Base-by-base conservation (phyloP, 1,140 invertebrate species). In the Calliphora vicina region DNA sequence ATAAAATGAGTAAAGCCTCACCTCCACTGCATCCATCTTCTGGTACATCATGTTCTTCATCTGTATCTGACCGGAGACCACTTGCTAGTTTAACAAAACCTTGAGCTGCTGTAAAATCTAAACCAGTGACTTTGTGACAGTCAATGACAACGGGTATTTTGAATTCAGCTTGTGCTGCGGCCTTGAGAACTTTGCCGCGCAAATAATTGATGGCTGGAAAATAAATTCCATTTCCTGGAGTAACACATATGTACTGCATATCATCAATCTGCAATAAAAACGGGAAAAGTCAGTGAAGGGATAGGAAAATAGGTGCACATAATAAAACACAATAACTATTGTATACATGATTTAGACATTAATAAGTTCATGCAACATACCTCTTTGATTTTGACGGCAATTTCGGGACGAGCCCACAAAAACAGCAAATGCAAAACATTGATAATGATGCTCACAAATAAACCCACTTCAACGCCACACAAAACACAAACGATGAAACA, bases 401-500 rank as follows among this genome's bases (percentile, higher is more conserved):
- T 91, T 76, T 93, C 93, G 4, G 97, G 97, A 85, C 96, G 92
- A 2, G 97, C 95, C 84, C 96, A 94, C 1, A 95, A 93, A 90
- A 96, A 96, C 1, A 99, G 91, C 26, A 99, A 90, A 86, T 97
- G 94, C 35, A 96, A 91, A 12, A 98, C 92, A 85, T 96, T 96
- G 73, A 97, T 93, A n/a, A 93, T 93, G 80, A 97, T 96, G 57
- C 97, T 98, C 73, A 96, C 93, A 26, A 98, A 91, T 87, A 99
- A 96, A 57, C 97, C 97, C 86, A 95, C 95, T 91, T 99, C 96
- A 12, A 98, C 95, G 5, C 96, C 96, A 83, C 95, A 93, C 20
- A 93, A 90, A 26, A 98, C 91, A 84, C 96, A 96, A 23, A 95
- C 92, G 17, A 95, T 85, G 87, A 98, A 97, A 71, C 97, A 98